Conservation (phyloP, 2,113 vertebrate genomes). For the Galbula dea region DNA sequence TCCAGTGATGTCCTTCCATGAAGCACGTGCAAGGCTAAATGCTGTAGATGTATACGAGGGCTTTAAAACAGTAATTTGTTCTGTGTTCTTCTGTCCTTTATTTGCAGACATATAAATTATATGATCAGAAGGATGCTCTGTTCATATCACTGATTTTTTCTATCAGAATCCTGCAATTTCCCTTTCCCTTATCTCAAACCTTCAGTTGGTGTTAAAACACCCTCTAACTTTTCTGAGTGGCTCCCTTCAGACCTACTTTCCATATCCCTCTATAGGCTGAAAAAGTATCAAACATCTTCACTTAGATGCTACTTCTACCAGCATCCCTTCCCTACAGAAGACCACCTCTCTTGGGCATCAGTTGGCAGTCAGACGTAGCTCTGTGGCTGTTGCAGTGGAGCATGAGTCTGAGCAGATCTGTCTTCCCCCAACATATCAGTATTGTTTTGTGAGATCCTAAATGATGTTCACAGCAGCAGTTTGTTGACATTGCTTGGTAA, state of each 20-base stretch:
- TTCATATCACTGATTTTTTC: background rate
- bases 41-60: background rate
- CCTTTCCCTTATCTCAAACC: background rate
- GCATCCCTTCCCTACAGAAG: background rate
- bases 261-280: background rate
- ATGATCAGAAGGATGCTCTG: background rate
- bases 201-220: background rate
- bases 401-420: background rate
- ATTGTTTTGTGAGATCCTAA: background rate
- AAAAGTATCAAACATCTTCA: background rate
- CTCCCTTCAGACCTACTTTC: background rate
- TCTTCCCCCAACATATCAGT: background rate
- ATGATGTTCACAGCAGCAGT: accelerated
- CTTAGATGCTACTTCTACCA: background rate
- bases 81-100: background rate
- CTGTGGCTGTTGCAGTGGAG: background rate
- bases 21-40: background rate
- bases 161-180: background rate
- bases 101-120: background rate
- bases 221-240: background rate
- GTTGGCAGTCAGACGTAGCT: accelerated
- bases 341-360: background rate
- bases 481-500: background rate
- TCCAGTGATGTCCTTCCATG: background rate
- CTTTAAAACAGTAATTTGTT: background rate